A percentile compares a stretch with the other conserved stretches of the same genome.
These are phyloP conservation scores for Helleia helle DNA, from an alignment of 2,888 invertebrate species.

Conservation along the genomic window DNA sequence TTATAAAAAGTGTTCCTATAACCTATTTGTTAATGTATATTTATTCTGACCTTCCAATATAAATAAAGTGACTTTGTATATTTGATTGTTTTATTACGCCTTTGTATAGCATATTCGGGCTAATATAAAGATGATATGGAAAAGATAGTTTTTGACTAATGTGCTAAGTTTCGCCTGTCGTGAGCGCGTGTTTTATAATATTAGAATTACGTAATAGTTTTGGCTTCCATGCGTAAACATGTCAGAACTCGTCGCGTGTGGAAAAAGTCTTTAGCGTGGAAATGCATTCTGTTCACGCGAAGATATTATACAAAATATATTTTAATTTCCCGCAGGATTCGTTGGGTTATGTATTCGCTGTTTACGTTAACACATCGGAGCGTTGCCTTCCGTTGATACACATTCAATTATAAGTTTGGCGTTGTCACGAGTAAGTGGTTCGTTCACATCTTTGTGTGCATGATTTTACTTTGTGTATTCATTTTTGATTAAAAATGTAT, in stretches of 20 bases:
- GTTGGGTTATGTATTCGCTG: not conserved
- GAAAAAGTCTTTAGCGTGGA: not conserved
- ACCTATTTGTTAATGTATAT: too few species aligned
- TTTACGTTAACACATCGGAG: not conserved
- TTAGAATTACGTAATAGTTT: not conserved
- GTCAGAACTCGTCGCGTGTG: slow-evolving; percentile 2
- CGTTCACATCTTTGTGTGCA: too few species aligned
- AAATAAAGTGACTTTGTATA: too few species aligned
- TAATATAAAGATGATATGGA: too few species aligned
- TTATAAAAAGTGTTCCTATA: too few species aligned
- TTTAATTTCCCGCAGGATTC: slow-evolving; percentile 2
- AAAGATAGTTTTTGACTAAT: too few species aligned
- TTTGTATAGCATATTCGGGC: too few species aligned
- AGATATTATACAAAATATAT: slow-evolving; percentile 4
- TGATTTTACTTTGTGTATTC: too few species aligned
- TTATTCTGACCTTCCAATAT: too few species aligned
- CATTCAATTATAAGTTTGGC: not conserved
- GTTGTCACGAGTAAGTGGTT: too few species aligned
- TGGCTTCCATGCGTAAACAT: not conserved
- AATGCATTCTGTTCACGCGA: not conserved
- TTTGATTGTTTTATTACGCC: too few species aligned
- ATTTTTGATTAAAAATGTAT: too few species aligned
- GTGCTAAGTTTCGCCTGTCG: not conserved
- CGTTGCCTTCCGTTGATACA: not conserved
- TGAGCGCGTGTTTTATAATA: not conserved